Base-by-base conservation (phyloP, 2,888 invertebrate species). In the Villa cingulata region DNA sequence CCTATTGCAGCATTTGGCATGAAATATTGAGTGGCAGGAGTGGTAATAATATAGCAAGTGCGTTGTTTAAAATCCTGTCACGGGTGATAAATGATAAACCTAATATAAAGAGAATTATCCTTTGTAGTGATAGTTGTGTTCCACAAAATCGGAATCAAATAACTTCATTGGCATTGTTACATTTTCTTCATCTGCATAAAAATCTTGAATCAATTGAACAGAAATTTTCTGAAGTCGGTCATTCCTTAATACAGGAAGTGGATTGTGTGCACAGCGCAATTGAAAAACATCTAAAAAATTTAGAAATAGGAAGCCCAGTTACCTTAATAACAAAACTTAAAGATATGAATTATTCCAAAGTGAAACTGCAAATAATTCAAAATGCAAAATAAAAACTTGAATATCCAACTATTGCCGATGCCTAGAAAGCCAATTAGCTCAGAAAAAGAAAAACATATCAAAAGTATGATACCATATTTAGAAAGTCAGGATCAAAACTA, bases 91-190 rank as follows among this genome's bases (percentile, higher is more conserved):
- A 27, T 27, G 41, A 27, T 17, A 17, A 12, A 12, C 41, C 29
- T 15, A 7, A 41, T 10, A 29, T 19, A 15, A 41, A 27, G 16
- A 41, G 16, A 41, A 41, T 41, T 6, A 41, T 29, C 3, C 12
- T 23, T 9, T 23, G 27, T 23, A 40, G 40, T 40, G 40, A 41
- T 41, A 5, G 17, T 37, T 37, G 37, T 18, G 16, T 29, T 5
- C 41, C 41, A 14, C 20, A 43, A 23, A 43, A 43, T 16, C 34
- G 19, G 10, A 43, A 43, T 29, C 20, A 32, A 43, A 43, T 37
- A 10, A 43, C 37, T 19, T 12, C 37, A 2, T 27, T 37, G 9
- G 23, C 37, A 17, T 17, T 37, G 4, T 37, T 37, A 27, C n/a
- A 27, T 7, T 43, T 43, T 37, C 18, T 39, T 9, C 18, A 39